Percentiles rank a stretch among this genome's conserved stretches.
phyloP scores from a whole-genome alignment of 2,888 invertebrate genomes.

The Holacanthella duospinosa region DNA sequence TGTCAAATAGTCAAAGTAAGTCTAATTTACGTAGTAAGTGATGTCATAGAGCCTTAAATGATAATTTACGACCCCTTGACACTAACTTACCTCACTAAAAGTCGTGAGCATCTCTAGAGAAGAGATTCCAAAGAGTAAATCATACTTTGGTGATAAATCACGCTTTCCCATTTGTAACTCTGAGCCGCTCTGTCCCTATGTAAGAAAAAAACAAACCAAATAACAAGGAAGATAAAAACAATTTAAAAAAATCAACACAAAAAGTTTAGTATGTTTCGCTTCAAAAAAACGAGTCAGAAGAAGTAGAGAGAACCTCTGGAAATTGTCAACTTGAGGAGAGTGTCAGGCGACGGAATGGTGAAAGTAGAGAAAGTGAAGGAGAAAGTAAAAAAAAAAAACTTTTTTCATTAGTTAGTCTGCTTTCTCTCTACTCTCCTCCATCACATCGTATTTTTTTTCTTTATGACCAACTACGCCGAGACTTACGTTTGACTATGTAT shows the following conservation, averaged over 20 bases:
- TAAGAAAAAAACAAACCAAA: not conserved
- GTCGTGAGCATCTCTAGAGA: conserved; percentile 36
- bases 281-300: not conserved
- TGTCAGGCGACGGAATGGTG: not conserved
- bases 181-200: conserved; percentile 11
- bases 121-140: conserved; percentile 37
- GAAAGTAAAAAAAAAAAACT: conserved; percentile 13
- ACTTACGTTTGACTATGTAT: no score
- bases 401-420: conserved; percentile 24
- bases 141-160: conserved; percentile 37
- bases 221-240: not conserved
- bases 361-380: not conserved
- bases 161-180: conserved; percentile 35
- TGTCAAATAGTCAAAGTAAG: no score
- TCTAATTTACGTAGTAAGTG: no score
- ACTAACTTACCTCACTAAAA: conserved; percentile 33
- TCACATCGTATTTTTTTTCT: no score
- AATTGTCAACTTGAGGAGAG: not conserved
- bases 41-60: no score
- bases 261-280: not conserved
- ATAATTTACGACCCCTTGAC: not conserved
- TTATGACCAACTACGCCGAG: no score
- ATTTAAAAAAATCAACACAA: not conserved
- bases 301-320: not conserved
- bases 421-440: no score